Evolutionary conservation across 2,113 vertebrate genomes (phyloP).

Genomic region (Pheucticus melanocephalus): DNA sequence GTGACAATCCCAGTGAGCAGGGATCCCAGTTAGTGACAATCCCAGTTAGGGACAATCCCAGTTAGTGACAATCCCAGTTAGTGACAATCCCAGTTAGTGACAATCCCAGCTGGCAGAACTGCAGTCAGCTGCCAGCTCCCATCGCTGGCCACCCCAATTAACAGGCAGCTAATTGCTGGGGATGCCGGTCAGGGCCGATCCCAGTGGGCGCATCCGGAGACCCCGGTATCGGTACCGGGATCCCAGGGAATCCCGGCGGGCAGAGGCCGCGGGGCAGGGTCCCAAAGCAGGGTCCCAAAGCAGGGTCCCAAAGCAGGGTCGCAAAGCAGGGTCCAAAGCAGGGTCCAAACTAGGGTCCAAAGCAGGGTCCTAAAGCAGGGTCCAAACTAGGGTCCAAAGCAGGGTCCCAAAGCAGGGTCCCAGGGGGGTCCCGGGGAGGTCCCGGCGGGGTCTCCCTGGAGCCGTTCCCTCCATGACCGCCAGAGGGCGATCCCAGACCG

Average conservation of each 20-base stretch:
- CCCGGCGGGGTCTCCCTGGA: neutral
- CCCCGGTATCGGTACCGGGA: fast-evolving
- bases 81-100: neutral
- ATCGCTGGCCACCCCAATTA: neutral
- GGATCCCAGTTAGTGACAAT: neutral
- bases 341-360: no score
- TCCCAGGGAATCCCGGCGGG: no score
- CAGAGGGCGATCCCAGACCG: neutral
- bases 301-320: no score
- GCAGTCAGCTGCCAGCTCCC: neutral
- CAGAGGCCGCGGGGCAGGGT: no score
- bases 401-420: no score
- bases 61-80: neutral
- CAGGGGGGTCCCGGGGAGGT: fast-evolving
- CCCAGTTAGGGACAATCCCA: neutral
- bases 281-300: neutral
- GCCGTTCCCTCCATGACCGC: neutral
- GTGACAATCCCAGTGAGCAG: no score
- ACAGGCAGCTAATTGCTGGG: neutral
- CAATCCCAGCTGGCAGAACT: neutral
- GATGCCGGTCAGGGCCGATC: neutral
- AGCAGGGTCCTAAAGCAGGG: no score
- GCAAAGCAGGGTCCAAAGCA: no score
- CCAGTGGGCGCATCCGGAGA: fast-evolving
- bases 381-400: no score